phyloP scores from a whole-genome alignment of 35 echinoderm and acorn worm species.

The Apostichopus japonicus region DNA sequence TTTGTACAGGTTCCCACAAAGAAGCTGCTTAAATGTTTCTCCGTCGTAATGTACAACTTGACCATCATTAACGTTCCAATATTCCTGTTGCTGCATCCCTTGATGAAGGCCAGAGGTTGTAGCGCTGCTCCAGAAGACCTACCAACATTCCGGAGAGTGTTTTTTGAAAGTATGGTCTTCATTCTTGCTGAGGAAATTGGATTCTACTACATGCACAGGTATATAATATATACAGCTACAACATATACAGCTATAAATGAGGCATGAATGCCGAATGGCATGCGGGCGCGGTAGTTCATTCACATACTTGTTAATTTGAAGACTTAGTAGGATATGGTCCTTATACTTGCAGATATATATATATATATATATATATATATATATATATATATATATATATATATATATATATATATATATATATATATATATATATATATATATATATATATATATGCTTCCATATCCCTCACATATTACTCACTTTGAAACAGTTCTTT shows the following conservation, averaged over 20 bases:
- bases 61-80: not conserved
- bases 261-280: no score
- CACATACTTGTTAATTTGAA: no score
- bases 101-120: slow-evolving; percentile 7
- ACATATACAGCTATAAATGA: no score
- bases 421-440: no score
- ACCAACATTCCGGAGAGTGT: not conserved
- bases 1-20: not conserved
- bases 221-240: not conserved
- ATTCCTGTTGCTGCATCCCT: not conserved
- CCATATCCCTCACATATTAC: not conserved
- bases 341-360: no score
- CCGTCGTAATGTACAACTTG: not conserved
- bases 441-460: no score
- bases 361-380: no score
- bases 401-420: no score
- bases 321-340: no score
- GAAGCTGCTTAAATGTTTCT: not conserved
- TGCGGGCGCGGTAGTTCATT: no score
- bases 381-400: no score
- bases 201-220: slow-evolving; percentile 14
- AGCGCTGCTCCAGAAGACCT: not conserved
- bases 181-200: slow-evolving; percentile 1
- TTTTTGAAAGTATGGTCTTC: not conserved
- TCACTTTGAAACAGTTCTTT: not conserved